Conservation (phyloP, 2,888 invertebrate species). For the Melanophora roralis region DNA sequence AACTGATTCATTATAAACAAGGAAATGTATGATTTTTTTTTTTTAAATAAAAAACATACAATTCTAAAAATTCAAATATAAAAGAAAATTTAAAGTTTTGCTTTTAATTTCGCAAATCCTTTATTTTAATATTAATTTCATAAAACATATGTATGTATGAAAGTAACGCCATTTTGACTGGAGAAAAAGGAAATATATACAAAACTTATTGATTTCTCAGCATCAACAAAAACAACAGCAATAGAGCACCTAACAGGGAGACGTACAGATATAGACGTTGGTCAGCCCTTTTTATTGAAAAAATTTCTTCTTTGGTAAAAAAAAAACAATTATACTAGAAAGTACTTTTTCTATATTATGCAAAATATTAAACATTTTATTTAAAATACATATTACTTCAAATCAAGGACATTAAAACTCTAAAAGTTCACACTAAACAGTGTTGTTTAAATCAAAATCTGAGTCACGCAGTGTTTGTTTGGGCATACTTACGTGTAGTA, state of each 20-base stretch:
- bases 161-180: slow-evolving; percentile 53
- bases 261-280: slow-evolving; percentile 8
- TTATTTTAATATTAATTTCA: slow-evolving; percentile 2
- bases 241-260: background rate
- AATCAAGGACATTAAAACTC: slow-evolving; percentile 56
- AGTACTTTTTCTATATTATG: background rate
- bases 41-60: slow-evolving; percentile 3
- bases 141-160: slow-evolving; percentile 34
- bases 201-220: slow-evolving; percentile 56
- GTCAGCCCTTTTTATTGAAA: background rate
- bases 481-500: background rate
- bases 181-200: slow-evolving; percentile 3
- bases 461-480: slow-evolving; percentile 56
- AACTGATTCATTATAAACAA: background rate
- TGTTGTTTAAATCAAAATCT: slow-evolving; percentile 52
- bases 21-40: slow-evolving; percentile 15
- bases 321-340: background rate
- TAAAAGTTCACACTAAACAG: slow-evolving; percentile 41
- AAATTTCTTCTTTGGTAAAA: background rate
- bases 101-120: background rate
- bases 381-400: slow-evolving; percentile 38
- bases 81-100: background rate
- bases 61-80: background rate
- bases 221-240: slow-evolving; percentile 43
- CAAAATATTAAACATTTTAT: slow-evolving; percentile 25